Conservation (phyloP, 53 echinoderm and acorn worm species). For the Paracentrotus lividus region DNA sequence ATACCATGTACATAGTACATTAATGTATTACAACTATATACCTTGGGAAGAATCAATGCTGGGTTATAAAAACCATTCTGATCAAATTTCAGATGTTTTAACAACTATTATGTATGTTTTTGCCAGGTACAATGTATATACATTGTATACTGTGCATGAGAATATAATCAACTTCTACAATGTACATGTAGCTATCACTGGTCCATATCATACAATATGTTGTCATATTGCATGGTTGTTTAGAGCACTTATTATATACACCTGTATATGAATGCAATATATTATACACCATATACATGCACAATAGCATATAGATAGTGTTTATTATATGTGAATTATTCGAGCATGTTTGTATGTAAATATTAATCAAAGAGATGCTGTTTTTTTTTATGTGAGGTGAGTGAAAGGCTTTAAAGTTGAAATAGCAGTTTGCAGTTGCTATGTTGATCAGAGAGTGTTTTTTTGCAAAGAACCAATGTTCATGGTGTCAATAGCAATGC, state of each 20-base stretch:
- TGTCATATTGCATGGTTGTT: neutral
- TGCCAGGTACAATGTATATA: no score
- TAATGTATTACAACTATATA: no score
- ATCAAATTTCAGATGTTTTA: no score
- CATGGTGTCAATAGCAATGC: neutral
- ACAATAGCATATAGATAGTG: neutral
- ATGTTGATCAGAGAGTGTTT: neutral
- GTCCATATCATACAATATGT: neutral
- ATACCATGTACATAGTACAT: no score
- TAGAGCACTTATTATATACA: neutral
- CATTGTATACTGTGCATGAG: no score
- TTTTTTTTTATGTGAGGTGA: neutral
- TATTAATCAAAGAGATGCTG: neutral
- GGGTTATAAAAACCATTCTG: no score
- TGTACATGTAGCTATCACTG: neutral
- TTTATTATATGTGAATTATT: neutral
- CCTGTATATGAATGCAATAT: neutral
- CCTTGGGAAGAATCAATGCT: no score
- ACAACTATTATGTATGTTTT: no score
- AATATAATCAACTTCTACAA: no score
- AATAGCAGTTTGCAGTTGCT: neutral
- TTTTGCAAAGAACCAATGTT: neutral
- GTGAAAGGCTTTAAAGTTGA: neutral
- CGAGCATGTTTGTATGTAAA: neutral
- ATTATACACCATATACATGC: neutral